Base-by-base conservation (phyloP, 53 echinoderm and acorn worm species). In the Actinopyga echinites region DNA sequence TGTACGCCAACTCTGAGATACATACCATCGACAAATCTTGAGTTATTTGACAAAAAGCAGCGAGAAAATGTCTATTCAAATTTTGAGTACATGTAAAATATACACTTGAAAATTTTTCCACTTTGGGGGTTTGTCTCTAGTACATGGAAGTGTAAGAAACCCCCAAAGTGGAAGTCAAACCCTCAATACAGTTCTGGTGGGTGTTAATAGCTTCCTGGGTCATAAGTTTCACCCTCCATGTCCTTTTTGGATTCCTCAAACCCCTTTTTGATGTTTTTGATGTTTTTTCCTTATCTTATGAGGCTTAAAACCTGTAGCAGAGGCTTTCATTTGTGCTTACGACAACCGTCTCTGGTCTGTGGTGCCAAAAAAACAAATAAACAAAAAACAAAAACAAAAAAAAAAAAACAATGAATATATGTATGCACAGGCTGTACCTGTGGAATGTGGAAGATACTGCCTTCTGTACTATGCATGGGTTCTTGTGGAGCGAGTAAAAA, bases 181-280 rank as follows among this genome's bases (percentile, higher is more conserved):
- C 30, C 26, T 61, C 5, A 30, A 25, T n/a, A 61, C 11, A 11
- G 11, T 6, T n/a, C 62, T 61, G 7, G 8, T 25, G 62, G 23
- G 25, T n/a, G 8, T 61, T 28, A 30, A 28, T 15, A 25, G 26
- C 62, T 30, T 30, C 62, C 62, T 61, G 62, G 62, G 8, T 8
- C 62, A 61, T 61, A 61, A 11, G 62, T n/a, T 61, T 61, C 62
- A 8, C 62, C 62, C 30, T 6, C 62, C 30, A 15, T 61, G 26
- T 61, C 62, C 62, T 61, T 61, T 61, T 61, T 13, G 62, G 62
- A 8, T 30, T 75, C 75, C 42, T 75, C 75, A 45, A 75, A 75
- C 26, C 75, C 52, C 25, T 75, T 45, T 36, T 40, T 3, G 30
- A 61, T 30, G 8, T 61, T 61, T 30, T 21, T 25, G 12, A 6